A percentile compares a stretch with the other conserved stretches of the same genome.
These are phyloP conservation scores for Brotula barbata DNA, from an alignment of 2,797 vertebrate genomes.

Conservation along the genomic window DNA sequence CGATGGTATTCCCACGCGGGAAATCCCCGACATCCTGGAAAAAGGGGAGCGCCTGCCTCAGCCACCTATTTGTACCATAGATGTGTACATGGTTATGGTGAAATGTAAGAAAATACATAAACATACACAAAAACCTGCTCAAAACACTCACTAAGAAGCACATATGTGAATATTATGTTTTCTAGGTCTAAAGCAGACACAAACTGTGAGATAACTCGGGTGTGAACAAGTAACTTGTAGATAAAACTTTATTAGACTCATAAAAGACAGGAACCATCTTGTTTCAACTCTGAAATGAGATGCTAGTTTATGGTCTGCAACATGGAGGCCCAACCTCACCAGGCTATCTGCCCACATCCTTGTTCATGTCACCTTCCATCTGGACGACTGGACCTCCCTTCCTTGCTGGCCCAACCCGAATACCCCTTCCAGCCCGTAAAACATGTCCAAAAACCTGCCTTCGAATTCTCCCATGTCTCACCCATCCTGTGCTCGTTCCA, in stretches of 20 bases:
- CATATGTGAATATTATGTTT: background rate
- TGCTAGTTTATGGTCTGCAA: conserved; percentile 31
- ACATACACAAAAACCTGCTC: too few species aligned
- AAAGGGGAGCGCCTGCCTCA: conserved; percentile 96
- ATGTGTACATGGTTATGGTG: conserved; percentile 99
- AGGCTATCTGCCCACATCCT: conserved; percentile 36
- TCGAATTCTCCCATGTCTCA: conserved; percentile 26
- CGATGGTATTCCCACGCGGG: conserved; percentile 91
- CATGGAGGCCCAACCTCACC: conserved; percentile 11
- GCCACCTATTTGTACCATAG: conserved; percentile 96
- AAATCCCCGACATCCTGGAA: conserved; percentile 96
- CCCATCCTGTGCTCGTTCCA: conserved; percentile 29
- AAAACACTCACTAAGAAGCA: background rate
- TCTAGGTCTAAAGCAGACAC: too few species aligned
- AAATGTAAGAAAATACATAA: conserved; percentile 88
- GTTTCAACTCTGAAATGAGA: conserved; percentile 33
- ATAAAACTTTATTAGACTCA: background rate
- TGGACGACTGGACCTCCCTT: conserved; percentile 35
- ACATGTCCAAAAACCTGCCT: conserved; percentile 28
- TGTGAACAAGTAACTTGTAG: too few species aligned
- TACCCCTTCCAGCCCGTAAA: conserved; percentile 9
- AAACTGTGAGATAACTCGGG: too few species aligned
- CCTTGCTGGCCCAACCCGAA: background rate
- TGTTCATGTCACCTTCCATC: conserved; percentile 54
- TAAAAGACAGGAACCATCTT: conserved; percentile 9